Percentiles rank a stretch among this genome's conserved stretches.
Conservation (phyloP, 1,140 invertebrate genomes). For the Drosophila pseudoananassae region DNA sequence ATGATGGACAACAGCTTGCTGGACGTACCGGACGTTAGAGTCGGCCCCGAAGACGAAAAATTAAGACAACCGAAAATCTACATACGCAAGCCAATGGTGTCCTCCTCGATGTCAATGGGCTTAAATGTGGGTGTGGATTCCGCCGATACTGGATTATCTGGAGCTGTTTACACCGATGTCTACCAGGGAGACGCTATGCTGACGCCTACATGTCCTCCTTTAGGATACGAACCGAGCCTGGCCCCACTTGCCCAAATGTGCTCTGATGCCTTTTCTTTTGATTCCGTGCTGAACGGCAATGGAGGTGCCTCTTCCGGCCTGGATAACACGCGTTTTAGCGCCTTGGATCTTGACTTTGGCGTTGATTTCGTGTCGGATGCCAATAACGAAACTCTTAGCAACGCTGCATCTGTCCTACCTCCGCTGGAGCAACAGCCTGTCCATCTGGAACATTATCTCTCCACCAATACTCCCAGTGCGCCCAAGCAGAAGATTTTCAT, state of each 20-base stretch:
- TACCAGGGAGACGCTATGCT: constrained; percentile 56
- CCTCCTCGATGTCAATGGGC: constrained; percentile 49
- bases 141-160: neutral
- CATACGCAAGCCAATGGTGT: constrained; percentile 74
- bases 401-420: neutral
- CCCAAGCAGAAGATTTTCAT: constrained; percentile 79
- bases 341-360: constrained; percentile 62
- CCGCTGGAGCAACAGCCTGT: constrained; percentile 35
- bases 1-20: constrained; percentile 33
- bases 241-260: constrained; percentile 63
- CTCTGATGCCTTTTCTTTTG: constrained; percentile 56
- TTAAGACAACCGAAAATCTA: constrained; percentile 77
- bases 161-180: constrained; percentile 21
- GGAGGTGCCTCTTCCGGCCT: constrained; percentile 20
- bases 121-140: constrained; percentile 31
- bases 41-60: constrained; percentile 32
- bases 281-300: constrained; percentile 49
- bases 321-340: constrained; percentile 58
- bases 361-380: constrained; percentile 63
- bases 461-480: constrained; percentile 8
- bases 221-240: constrained; percentile 59
- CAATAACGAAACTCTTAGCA: constrained; percentile 4
- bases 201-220: constrained; percentile 52
- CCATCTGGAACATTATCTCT: constrained; percentile 50
- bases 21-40: constrained; percentile 26